Evolutionary conservation across 2,113 vertebrate genomes (phyloP), one percentile per base, ranked within the genome.

Genomic region (Pseudois nayaur): DNA sequence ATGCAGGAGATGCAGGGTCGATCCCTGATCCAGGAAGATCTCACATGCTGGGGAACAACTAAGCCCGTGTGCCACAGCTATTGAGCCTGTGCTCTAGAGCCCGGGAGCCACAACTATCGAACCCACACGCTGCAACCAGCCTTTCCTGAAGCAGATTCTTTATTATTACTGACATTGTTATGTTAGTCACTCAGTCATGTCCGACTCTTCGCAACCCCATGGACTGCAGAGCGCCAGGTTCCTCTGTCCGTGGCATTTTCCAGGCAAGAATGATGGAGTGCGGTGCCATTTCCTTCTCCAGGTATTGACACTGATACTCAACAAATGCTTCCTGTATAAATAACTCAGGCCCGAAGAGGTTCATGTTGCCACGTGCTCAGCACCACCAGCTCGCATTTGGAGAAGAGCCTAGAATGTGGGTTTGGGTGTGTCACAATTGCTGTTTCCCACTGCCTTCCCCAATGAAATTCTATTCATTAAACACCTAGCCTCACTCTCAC

Each of bases 1-100:
- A 2, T 3, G 3, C 23, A 43, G 12, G 71, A 14, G 40, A 43
- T 0, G 1, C 71, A 15, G 36, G 6, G 27, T 43, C 1, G 0
- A 76, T 14, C 12, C 71, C 36, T 14, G 36, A 27, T 27, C 71
- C 71, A 25, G 40, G 71, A 43, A 43, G 12, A 43, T 43, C 6
- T 25, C 71, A 27, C 40, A 27, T 14, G 6, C 40, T 76, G 36
- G 21, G 71, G 23, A 14, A 11, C 23, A 76, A 27, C 23, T 6
- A 76, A 8, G 23, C 6, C 23, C 0, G 0, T 25, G 6, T 8
- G 71, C 36, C 36, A 25, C 67, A 12, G n/a, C 67, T 71, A 11
- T 40, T 71, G 67, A 71, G 10, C 19, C 67, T 40, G n/a, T 74
- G 67, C 21, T 76, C 36, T 13, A 43, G 71, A 14, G 23, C 36